Percentiles rank a stretch among this genome's conserved stretches.
Conservation (phyloP, 2,888 invertebrate genomes). For the Apotomis turbidana region DNA sequence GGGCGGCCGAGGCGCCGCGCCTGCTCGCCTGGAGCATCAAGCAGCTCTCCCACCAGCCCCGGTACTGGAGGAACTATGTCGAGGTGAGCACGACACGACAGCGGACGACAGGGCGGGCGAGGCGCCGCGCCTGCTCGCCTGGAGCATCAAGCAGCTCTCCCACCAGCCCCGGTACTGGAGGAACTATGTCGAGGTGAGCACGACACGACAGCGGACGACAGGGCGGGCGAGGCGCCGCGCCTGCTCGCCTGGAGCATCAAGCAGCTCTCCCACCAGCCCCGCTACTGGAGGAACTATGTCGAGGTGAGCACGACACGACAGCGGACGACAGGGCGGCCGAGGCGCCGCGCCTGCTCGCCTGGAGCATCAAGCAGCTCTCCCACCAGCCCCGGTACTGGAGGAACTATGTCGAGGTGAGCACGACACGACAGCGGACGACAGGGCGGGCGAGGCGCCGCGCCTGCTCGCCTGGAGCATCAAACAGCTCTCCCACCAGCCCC, state of each 20-base stretch:
- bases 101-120: too few relatives aligned
- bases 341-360: constrained; percentile 90
- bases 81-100: too few relatives aligned
- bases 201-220: too few relatives aligned
- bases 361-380: constrained; percentile 86
- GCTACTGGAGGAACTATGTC: constrained; percentile 29
- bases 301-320: too few relatives aligned
- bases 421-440: too few relatives aligned
- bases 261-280: constrained; percentile 62
- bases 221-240: constrained; percentile 91
- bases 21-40: constrained; percentile 91
- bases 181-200: constrained; percentile 15
- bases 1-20: constrained; percentile 91
- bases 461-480: constrained; percentile 91
- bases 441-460: constrained; percentile 91
- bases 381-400: constrained; percentile 31
- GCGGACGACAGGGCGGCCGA: too few relatives aligned
- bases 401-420: constrained; percentile 15
- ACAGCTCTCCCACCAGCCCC: constrained; percentile 62
- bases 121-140: constrained; percentile 90
- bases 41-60: constrained; percentile 62
- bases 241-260: constrained; percentile 91
- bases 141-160: constrained; percentile 86
- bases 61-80: constrained; percentile 29
- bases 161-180: constrained; percentile 31